phyloP scores from a whole-genome alignment of 2,797 vertebrate genomes.

The Presbytis comata region DNA sequence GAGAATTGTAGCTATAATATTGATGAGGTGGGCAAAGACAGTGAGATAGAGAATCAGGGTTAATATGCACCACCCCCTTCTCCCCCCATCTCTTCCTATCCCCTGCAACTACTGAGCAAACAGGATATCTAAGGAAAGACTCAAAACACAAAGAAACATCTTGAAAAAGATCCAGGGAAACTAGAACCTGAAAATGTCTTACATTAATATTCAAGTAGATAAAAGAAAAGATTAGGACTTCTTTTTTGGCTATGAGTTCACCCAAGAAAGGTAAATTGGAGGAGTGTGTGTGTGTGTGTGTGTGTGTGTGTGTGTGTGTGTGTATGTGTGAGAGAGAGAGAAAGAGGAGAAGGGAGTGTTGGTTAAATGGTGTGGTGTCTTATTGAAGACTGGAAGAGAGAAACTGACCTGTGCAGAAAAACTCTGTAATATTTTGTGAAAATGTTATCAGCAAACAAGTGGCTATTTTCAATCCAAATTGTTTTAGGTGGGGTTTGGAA shows the following conservation, averaged over 20 bases:
- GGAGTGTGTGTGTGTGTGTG: neutral
- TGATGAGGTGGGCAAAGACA: neutral
- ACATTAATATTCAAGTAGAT: constrained; percentile 55
- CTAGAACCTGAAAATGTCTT: constrained; percentile 28
- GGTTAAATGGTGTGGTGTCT: neutral
- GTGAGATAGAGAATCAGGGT: neutral
- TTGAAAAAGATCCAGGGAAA: constrained; percentile 58
- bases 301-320: neutral
- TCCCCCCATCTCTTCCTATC: neutral
- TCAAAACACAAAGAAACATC: neutral
- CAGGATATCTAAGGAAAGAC: neutral
- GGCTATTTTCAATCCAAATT: neutral
- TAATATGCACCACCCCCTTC: neutral
- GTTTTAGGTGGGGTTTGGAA: neutral
- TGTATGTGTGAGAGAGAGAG: no score
- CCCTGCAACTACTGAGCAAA: neutral
- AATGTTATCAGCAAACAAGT: neutral
- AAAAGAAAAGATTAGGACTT: constrained; percentile 56
- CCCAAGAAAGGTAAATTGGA: constrained; percentile 12
- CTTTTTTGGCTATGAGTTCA: constrained; percentile 21
- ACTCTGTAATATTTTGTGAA: neutral
- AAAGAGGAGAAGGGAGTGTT: neutral
- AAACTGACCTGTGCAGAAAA: neutral
- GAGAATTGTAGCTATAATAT: neutral
- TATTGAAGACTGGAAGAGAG: constrained; percentile 28